Conservation (phyloP, 2,888 invertebrate genomes). For the Dinocampus coccinellae region DNA sequence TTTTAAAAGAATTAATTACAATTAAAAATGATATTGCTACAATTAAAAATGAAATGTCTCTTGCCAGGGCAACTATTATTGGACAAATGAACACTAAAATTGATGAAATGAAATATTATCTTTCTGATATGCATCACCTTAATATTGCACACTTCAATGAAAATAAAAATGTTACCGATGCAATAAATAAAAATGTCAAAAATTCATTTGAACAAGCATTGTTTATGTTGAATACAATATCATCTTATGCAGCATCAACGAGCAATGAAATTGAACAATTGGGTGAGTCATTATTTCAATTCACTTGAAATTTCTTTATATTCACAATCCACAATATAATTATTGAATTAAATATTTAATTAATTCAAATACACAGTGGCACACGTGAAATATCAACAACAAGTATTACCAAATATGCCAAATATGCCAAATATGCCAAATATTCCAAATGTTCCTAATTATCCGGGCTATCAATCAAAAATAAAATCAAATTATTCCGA, state of each 20-base stretch:
- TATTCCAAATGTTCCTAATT: not conserved
- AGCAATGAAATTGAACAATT: not conserved
- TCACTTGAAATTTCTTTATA: not conserved
- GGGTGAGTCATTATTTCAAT: not conserved
- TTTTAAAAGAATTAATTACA: not conserved
- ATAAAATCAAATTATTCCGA: not conserved
- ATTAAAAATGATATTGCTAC: not conserved
- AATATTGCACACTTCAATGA: slow-evolving; percentile 16
- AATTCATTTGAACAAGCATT: not conserved
- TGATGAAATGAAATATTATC: slow-evolving; percentile 5
- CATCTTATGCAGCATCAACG: not conserved
- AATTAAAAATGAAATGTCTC: slow-evolving; percentile 13
- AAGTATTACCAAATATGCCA: not conserved
- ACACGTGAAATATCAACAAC: not conserved
- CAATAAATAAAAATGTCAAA: not conserved
- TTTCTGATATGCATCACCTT: slow-evolving; percentile 18
- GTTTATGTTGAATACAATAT: not conserved
- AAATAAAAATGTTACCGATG: slow-evolving; percentile 18
- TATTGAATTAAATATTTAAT: not conserved
- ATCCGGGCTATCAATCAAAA: not conserved
- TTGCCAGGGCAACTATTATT: not conserved
- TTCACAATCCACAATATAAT: not conserved
- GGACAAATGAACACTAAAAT: slow-evolving; percentile 2
- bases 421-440: not conserved
- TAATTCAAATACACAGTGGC: not conserved